phyloP scores from a whole-genome alignment of 1,140 invertebrate genomes.

The Drosophila lacertosa region DNA sequence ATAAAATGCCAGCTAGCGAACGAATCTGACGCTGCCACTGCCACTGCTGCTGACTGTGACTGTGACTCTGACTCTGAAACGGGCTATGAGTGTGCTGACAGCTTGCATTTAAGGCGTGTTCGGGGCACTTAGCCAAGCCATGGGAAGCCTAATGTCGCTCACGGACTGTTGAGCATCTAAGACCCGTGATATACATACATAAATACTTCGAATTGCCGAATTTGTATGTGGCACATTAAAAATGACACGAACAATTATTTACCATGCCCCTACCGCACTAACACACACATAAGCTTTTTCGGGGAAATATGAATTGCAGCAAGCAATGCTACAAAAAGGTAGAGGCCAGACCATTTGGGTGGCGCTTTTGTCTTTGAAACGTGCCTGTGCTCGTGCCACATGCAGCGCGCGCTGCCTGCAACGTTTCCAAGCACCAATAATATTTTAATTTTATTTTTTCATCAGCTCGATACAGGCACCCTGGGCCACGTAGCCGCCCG shows the following conservation, averaged over 20 bases:
- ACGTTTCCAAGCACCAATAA: constrained; percentile 69
- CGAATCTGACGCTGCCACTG: constrained; percentile 11
- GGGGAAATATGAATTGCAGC: constrained; percentile 56
- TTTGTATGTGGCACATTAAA: constrained; percentile 63
- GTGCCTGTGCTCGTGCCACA: constrained; percentile 71
- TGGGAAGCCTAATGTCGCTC: constrained; percentile 50
- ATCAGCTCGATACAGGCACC: constrained; percentile 37
- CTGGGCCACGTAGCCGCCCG: constrained; percentile 26
- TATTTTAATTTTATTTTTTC: constrained; percentile 73
- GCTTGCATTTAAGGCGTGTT: constrained; percentile 54
- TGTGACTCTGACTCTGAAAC: constrained; percentile 10
- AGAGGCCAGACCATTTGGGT: constrained; percentile 64
- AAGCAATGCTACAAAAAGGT: constrained; percentile 46
- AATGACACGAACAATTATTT: constrained; percentile 72
- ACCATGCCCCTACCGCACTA: constrained; percentile 19
- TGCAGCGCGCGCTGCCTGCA: constrained; percentile 66
- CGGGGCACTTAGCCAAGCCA: constrained; percentile 41
- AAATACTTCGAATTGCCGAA: constrained; percentile 29
- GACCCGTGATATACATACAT: constrained; percentile 21
- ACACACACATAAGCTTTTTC: constrained; percentile 28
- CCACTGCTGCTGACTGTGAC: constrained; percentile 17
- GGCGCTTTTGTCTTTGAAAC: constrained; percentile 77
- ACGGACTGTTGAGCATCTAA: constrained; percentile 27
- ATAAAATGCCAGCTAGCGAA: constrained; percentile 51
- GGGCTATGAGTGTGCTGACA: constrained; percentile 40